Evolutionary conservation across 2,888 invertebrate genomes (phyloP).

Genomic region (Blera fallax): DNA sequence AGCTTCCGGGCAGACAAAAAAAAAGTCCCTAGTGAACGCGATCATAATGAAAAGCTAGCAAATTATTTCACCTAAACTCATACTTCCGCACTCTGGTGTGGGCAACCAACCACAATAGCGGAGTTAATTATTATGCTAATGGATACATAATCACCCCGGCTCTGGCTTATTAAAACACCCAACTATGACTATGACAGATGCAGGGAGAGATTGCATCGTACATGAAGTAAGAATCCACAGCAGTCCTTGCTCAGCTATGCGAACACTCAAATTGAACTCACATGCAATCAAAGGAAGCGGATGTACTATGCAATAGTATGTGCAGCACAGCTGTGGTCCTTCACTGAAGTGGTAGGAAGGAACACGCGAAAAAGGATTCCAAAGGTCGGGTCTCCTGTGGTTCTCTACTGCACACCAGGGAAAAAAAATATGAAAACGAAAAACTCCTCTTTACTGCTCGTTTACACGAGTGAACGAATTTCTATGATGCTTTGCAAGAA

Average conservation of each 20-base stretch:
- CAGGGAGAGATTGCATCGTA: conserved; percentile 9
- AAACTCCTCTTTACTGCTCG: conserved; percentile 39
- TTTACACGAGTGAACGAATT: conserved; percentile 58
- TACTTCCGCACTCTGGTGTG: neutral
- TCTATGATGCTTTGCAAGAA: conserved; percentile 51
- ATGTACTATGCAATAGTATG: conserved; percentile 41
- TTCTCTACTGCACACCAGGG: neutral
- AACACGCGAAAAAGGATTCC: conserved; percentile 6
- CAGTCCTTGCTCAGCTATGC: conserved; percentile 12
- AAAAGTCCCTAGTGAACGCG: neutral
- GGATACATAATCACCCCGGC: conserved; percentile 56
- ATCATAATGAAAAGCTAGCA: neutral
- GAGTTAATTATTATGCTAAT: conserved; percentile 66
- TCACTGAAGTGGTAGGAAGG: neutral
- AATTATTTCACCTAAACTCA: neutral
- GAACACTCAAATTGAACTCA: conserved; percentile 49
- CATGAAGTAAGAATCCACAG: neutral
- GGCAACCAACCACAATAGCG: conserved; percentile 48
- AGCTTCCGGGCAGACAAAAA: neutral
- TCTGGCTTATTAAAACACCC: neutral
- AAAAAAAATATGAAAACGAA: conserved; percentile 11
- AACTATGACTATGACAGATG: conserved; percentile 5
- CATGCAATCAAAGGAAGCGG: conserved; percentile 59
- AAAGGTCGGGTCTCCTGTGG: conserved; percentile 5
- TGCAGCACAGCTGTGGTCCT: conserved; percentile 2